Conservation (phyloP, 2,888 invertebrate genomes). For the Drosophila subsilvestris region DNA sequence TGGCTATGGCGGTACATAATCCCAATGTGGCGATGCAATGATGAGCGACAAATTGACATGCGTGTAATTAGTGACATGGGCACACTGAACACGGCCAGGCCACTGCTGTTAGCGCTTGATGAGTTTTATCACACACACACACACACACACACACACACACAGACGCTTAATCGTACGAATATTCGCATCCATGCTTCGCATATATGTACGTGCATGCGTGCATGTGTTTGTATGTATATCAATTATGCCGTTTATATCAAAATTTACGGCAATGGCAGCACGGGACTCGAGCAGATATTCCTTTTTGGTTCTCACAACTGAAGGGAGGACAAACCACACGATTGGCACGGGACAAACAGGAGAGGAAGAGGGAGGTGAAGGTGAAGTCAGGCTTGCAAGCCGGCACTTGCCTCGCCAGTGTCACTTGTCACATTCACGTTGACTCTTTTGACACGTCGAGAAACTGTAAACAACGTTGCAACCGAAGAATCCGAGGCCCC, state of each 20-base stretch:
- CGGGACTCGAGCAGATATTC: conserved; percentile 55
- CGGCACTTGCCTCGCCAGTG: conserved; percentile 60
- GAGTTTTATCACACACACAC: conserved; percentile 18
- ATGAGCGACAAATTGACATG: conserved; percentile 80
- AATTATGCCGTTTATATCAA: conserved; percentile 75
- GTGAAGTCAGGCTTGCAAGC: neutral
- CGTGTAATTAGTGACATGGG: conserved; percentile 79
- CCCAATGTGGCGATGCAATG: conserved; percentile 54
- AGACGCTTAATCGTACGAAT: neutral
- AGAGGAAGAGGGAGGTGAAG: neutral
- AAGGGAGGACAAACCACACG: conserved; percentile 7
- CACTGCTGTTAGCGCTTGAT: conserved; percentile 24
- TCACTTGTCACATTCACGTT: conserved; percentile 81
- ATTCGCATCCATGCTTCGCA: too few species aligned
- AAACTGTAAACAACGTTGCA: conserved; percentile 80
- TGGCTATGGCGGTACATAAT: neutral
- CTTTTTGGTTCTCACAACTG: conserved; percentile 52
- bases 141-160: neutral
- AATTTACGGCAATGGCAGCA: conserved; percentile 42
- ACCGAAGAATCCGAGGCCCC: conserved; percentile 52
- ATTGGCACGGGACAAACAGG: neutral
- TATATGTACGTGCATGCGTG: neutral
- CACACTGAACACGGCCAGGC: conserved; percentile 37
- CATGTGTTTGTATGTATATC: conserved; percentile 53
- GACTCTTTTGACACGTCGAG: conserved; percentile 79